A percentile compares a stretch with the other conserved stretches of the same genome.
These are phyloP conservation scores for Hyperoplus lanceolatus DNA, from an alignment of 2,797 vertebrate genomes.

Conservation along the genomic window DNA sequence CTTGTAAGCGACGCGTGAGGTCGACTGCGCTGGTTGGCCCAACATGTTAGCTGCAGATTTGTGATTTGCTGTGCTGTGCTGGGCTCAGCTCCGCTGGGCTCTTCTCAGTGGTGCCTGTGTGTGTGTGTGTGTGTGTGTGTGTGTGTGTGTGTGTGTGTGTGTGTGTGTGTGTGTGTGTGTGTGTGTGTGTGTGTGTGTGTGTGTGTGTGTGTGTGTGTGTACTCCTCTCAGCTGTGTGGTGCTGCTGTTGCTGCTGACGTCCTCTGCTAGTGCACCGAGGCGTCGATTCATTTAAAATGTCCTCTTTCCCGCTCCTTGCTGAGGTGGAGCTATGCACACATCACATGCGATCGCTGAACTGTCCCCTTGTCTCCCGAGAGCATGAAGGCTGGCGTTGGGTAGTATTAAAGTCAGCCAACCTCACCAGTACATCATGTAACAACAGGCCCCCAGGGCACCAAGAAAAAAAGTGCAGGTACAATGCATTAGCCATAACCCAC, in stretches of 20 bases:
- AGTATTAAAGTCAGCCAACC: slow-evolving; percentile 59
- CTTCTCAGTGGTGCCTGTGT: slow-evolving; percentile 63
- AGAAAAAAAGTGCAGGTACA: slow-evolving; percentile 53
- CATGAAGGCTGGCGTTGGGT: slow-evolving; percentile 45
- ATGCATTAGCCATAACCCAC: slow-evolving; percentile 52
- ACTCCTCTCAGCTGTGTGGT: slow-evolving; percentile 70
- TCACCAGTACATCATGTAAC: slow-evolving; percentile 61
- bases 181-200: neutral
- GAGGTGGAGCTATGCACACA: slow-evolving; percentile 70
- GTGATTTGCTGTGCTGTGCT: slow-evolving; percentile 73
- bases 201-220: slow-evolving; percentile 39
- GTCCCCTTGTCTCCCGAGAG: slow-evolving; percentile 47
- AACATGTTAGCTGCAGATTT: slow-evolving; percentile 86
- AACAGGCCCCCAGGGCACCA: slow-evolving; percentile 44
- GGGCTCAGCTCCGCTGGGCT: slow-evolving; percentile 56
- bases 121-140: slow-evolving; percentile 28
- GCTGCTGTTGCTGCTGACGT: slow-evolving; percentile 78
- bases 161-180: slow-evolving; percentile 31
- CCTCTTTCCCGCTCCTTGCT: slow-evolving; percentile 75
- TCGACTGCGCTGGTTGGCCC: slow-evolving; percentile 84
- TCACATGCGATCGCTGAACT: slow-evolving; percentile 63
- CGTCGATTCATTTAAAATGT: slow-evolving; percentile 81
- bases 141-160: slow-evolving; percentile 37
- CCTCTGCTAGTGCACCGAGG: slow-evolving; percentile 69
- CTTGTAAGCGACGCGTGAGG: slow-evolving; percentile 73